These are phyloP conservation scores for Ciconia maguari DNA, from an alignment of 2,113 vertebrate genomes.

Conservation along the genomic window DNA sequence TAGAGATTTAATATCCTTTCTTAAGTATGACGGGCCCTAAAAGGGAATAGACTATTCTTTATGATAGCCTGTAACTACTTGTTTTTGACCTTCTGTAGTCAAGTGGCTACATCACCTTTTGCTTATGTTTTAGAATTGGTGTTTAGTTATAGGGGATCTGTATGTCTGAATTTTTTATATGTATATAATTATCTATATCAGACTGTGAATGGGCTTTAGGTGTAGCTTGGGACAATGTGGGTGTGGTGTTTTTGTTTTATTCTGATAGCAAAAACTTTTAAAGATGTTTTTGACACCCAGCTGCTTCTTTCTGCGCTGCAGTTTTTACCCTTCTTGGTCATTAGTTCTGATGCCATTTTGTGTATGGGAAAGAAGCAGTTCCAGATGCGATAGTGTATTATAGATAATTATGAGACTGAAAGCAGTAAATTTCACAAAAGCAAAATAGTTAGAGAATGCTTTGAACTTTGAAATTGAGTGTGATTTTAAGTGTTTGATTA, in stretches of 20 bases:
- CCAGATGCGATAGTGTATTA: not conserved
- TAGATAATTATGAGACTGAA: not conserved
- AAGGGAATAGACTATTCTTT: not conserved
- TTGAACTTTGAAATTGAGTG: not conserved
- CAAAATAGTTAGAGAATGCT: not conserved
- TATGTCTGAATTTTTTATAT: not conserved
- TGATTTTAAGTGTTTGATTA: not conserved
- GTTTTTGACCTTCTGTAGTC: not conserved
- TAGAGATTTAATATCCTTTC: slow-evolving; percentile 99
- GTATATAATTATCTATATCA: too few relatives aligned
- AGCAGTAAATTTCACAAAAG: not conserved
- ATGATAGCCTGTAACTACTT: not conserved
- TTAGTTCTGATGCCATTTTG: slow-evolving; percentile 7
- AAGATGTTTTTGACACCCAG: not conserved
- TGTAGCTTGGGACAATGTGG: not conserved
- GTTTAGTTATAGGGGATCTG: not conserved
- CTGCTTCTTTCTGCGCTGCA: not conserved
- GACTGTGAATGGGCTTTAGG: not conserved
- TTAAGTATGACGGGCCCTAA: too few relatives aligned
- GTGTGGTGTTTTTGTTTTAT: not conserved
- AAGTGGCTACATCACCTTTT: not conserved
- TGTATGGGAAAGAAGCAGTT: slow-evolving; percentile 1
- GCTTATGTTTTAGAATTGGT: not conserved
- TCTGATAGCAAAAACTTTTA: not conserved
- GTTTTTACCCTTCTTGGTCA: not conserved